Conservation (phyloP, 53 echinoderm and acorn worm genomes). For the Patiria pectinifera region DNA sequence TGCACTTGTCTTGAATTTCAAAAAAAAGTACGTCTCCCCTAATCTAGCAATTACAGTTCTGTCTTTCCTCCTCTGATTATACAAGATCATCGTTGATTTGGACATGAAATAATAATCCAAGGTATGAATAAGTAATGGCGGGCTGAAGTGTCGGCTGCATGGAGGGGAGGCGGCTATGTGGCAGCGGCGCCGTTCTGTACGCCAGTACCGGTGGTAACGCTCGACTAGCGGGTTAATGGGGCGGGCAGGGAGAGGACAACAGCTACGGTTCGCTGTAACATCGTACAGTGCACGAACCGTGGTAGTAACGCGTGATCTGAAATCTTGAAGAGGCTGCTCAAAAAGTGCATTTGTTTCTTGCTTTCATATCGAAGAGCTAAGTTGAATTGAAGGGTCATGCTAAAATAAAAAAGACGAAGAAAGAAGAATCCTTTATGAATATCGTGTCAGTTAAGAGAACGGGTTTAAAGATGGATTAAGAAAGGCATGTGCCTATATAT, state of each 20-base stretch:
- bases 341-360: background rate
- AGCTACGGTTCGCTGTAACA: background rate
- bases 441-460: too few relatives aligned
- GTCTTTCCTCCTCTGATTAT: background rate
- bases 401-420: too few relatives aligned
- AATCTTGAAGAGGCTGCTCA: background rate
- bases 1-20: too few relatives aligned
- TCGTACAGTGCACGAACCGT: background rate
- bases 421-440: too few relatives aligned
- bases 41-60: background rate
- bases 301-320: background rate
- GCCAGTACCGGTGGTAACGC: constrained; percentile 22
- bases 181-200: constrained; percentile 2
- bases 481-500: too few relatives aligned
- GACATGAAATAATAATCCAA: constrained; percentile 42
- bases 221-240: constrained; percentile 55
- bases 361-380: too few relatives aligned
- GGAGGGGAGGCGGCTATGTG: background rate
- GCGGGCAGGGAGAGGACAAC: background rate
- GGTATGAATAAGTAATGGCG: constrained; percentile 39
- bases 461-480: too few relatives aligned
- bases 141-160: background rate
- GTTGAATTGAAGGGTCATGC: too few relatives aligned
- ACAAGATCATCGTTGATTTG: constrained; percentile 22
- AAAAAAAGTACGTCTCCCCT: too few relatives aligned